Evolutionary conservation across 23 tunicate genomes (phyloP).

Genomic region (Phallusia fumigata): DNA sequence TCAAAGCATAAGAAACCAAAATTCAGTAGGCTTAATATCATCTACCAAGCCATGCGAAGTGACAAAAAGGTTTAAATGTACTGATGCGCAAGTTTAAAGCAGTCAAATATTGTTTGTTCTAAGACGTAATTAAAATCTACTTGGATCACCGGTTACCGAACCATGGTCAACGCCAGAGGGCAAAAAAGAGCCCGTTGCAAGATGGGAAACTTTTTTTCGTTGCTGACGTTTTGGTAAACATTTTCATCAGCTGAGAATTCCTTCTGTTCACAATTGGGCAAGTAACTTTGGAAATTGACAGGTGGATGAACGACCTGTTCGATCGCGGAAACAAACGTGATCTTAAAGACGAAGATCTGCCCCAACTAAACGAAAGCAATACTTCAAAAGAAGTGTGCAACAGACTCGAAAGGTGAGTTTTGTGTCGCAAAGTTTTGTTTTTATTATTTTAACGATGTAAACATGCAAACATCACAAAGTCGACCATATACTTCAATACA

Average conservation of each 20-base stretch:
- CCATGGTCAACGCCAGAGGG: background rate
- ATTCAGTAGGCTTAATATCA: too few species aligned
- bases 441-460: background rate
- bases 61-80: too few species aligned
- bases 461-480: background rate
- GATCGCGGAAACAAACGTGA: conserved; percentile 39
- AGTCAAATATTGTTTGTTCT: too few species aligned
- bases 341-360: conserved; percentile 48
- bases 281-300: background rate
- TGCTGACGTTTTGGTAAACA: background rate
- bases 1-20: too few species aligned
- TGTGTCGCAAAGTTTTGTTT: background rate
- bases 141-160: background rate
- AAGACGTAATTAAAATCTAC: too few species aligned
- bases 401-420: conserved; percentile 44
- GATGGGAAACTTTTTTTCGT: background rate
- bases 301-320: conserved; percentile 85
- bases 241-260: background rate
- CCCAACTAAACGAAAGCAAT: conserved; percentile 27
- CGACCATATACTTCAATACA: background rate
- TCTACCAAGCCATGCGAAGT: too few species aligned
- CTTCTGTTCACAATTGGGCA: background rate
- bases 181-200: background rate
- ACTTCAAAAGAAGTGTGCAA: conserved; percentile 24
- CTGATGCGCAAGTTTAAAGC: too few species aligned